Percentiles rank a stretch among this genome's conserved stretches.
These are phyloP conservation scores for Nicator chloris DNA, from an alignment of 2,113 vertebrate genomes.

Conservation along the genomic window DNA sequence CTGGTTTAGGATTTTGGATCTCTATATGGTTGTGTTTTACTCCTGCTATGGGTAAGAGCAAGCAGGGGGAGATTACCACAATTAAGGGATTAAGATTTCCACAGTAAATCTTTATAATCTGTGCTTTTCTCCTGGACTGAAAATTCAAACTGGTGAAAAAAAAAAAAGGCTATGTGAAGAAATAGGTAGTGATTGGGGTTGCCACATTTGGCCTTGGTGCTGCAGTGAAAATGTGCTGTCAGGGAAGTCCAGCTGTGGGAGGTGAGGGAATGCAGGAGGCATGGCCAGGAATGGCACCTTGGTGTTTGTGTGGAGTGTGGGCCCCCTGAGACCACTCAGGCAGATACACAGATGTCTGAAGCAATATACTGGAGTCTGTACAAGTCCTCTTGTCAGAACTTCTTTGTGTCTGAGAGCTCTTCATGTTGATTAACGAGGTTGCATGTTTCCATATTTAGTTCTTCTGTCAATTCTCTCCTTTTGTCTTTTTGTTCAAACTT, in stretches of 20 bases:
- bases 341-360: neutral
- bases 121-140: neutral
- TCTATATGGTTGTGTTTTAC: neutral
- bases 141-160: neutral
- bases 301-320: neutral
- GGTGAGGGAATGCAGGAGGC: neutral
- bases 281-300: too few species aligned
- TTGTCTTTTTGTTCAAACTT: slow-evolving; percentile 11
- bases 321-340: neutral
- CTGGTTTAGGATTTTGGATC: neutral
- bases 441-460: neutral
- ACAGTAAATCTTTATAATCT: neutral
- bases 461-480: neutral
- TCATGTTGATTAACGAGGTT: neutral
- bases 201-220: neutral
- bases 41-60: neutral
- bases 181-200: neutral
- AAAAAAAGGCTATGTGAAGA: neutral
- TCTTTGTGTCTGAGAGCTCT: neutral
- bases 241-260: neutral
- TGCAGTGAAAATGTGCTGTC: neutral
- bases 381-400: neutral
- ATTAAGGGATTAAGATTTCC: neutral
- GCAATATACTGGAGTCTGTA: neutral
- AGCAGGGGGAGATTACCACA: neutral